Percentiles rank a stretch among this genome's conserved stretches.
phyloP scores from a whole-genome alignment of 2,113 vertebrate genomes.

The Brachionichthys hirsutus region DNA sequence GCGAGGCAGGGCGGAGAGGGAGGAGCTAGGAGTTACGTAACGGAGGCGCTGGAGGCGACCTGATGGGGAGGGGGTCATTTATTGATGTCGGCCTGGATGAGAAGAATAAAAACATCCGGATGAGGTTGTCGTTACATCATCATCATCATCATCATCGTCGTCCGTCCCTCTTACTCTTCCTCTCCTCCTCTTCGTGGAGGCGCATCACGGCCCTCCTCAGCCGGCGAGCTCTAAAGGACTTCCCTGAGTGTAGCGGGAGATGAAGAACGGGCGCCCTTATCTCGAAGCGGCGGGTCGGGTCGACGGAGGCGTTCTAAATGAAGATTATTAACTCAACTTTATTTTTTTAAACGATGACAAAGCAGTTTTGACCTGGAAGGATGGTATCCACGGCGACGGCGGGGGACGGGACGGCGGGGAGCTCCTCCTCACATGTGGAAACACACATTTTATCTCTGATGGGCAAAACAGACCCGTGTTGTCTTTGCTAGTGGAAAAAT shows the following conservation, averaged over 20 bases:
- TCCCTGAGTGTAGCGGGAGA: slow-evolving; percentile 60
- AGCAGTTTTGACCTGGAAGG: neutral
- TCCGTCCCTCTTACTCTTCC: slow-evolving; percentile 31
- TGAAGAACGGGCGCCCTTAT: slow-evolving; percentile 72
- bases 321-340: neutral
- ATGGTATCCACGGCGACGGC: too few relatives aligned
- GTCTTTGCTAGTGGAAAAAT: slow-evolving; percentile 88
- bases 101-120: too few relatives aligned
- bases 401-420: too few relatives aligned
- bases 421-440: slow-evolving; percentile 51
- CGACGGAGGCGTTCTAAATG: too few relatives aligned
- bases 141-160: slow-evolving; percentile 1
- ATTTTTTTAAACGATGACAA: neutral
- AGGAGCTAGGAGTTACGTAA: slow-evolving; percentile 56
- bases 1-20: slow-evolving; percentile 62
- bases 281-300: slow-evolving; percentile 52
- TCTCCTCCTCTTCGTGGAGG: slow-evolving; percentile 49
- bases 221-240: slow-evolving; percentile 58
- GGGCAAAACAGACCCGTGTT: slow-evolving; percentile 92
- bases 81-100: slow-evolving; percentile 61
- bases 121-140: too few relatives aligned
- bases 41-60: slow-evolving; percentile 45
- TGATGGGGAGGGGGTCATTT: slow-evolving; percentile 52
- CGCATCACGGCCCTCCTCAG: slow-evolving; percentile 50
- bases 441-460: slow-evolving; percentile 85